These are phyloP conservation scores for Henricia sp. DNA, from an alignment of 53 echinoderm and acorn worm genomes.

Conservation along the genomic window DNA sequence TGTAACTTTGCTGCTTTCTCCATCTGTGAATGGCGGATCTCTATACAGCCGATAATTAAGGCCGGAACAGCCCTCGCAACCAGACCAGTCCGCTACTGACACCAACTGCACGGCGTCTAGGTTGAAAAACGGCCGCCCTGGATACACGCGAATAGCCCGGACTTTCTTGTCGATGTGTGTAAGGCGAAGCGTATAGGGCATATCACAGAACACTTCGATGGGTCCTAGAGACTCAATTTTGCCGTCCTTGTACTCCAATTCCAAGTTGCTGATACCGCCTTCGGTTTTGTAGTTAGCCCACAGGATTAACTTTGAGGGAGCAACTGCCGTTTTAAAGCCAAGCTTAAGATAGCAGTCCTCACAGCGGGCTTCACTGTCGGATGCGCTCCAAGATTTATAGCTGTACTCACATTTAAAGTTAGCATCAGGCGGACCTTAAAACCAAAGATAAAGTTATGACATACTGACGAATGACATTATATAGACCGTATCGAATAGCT, in stretches of 20 bases:
- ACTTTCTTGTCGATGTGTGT: constrained; percentile 47
- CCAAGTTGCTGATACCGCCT: constrained; percentile 62
- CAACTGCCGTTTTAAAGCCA: constrained; percentile 71
- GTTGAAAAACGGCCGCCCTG: constrained; percentile 35
- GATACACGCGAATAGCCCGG: constrained; percentile 61
- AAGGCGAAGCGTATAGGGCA: constrained; percentile 78
- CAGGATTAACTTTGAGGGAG: constrained; percentile 66
- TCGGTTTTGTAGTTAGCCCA: constrained; percentile 75
- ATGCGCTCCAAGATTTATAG: constrained; percentile 64
- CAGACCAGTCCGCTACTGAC: constrained; percentile 54
- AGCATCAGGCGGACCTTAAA: constrained; percentile 88
- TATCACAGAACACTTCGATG: constrained; percentile 76
- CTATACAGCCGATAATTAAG: constrained; percentile 66
- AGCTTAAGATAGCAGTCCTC: constrained; percentile 72
- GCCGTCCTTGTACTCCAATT: constrained; percentile 56
- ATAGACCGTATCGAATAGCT: no score
- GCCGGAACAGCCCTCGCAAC: constrained; percentile 62
- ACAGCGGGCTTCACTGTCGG: constrained; percentile 42
- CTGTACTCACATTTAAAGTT: constrained; percentile 46
- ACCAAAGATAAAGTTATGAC: constrained; percentile 2
- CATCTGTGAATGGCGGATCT: constrained; percentile 69
- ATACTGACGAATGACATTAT: no score
- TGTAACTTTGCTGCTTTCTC: background rate
- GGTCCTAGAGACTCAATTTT: constrained; percentile 68
- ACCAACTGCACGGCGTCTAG: constrained; percentile 87